phyloP scores from a whole-genome alignment of 2,888 invertebrate genomes.

The Copidosoma aretas region DNA sequence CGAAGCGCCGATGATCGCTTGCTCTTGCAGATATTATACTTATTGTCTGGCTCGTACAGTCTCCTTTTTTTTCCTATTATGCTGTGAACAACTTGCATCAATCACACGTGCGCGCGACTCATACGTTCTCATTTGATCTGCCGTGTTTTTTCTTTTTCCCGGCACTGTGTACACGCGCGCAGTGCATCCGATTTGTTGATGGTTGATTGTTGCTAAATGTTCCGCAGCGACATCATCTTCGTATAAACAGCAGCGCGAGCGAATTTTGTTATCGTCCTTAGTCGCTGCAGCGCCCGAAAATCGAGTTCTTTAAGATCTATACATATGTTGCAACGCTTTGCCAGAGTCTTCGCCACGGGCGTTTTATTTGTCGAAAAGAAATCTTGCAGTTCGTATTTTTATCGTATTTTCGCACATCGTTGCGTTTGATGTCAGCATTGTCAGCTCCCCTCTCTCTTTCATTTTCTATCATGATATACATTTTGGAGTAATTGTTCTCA shows the following conservation, averaged over 20 bases:
- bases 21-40: not conserved
- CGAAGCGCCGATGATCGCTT: not conserved
- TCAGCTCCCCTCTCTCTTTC: not conserved
- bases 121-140: not conserved
- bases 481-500: not conserved
- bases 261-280: too few species aligned
- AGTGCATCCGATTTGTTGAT: too few species aligned
- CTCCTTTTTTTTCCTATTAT: not conserved
- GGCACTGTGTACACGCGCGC: too few species aligned
- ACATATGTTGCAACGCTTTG: constrained; percentile 26
- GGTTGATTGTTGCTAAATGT: not conserved
- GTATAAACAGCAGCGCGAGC: too few species aligned
- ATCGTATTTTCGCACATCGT: too few species aligned
- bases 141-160: not conserved
- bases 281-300: not conserved
- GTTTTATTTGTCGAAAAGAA: constrained; percentile 13
- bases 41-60: not conserved
- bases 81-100: not conserved
- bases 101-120: too few species aligned
- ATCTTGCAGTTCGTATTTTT: constrained; percentile 15
- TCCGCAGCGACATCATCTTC: too few species aligned
- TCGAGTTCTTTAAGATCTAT: too few species aligned
- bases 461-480: not conserved
- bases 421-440: not conserved
- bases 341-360: constrained; percentile 19